A percentile compares a stretch with the other conserved stretches of the same genome.
Conservation (phyloP, 92 coral and sea anemone species). For the Palythoa grandis region DNA sequence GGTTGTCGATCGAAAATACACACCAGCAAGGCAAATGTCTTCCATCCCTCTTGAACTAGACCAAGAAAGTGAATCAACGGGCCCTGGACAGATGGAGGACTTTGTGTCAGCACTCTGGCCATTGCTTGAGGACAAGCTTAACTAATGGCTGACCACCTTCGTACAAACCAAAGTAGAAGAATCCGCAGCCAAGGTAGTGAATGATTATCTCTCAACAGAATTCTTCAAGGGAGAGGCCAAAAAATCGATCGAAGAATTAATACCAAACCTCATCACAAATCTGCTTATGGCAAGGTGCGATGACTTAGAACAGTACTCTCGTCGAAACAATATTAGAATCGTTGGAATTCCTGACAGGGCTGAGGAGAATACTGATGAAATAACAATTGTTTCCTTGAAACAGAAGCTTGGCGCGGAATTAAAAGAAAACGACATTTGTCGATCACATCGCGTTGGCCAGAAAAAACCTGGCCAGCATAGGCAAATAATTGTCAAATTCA, state of each 20-base stretch:
- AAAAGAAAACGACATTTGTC: slow-evolving; percentile 23
- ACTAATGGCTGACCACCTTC: not conserved
- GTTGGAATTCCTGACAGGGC: not conserved
- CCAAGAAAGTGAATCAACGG: not conserved
- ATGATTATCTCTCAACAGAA: not conserved
- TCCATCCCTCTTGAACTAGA: not conserved
- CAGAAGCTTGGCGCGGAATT: not conserved
- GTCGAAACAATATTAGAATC: not conserved
- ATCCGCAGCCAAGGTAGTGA: slow-evolving; percentile 28
- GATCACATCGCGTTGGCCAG: slow-evolving; percentile 13
- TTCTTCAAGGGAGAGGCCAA: slow-evolving; percentile 3
- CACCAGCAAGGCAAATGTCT: not conserved
- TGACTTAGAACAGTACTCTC: not conserved
- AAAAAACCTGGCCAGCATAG: slow-evolving; percentile 38
- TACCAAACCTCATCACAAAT: not conserved
- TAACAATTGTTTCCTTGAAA: not conserved
- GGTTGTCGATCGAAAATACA: not conserved
- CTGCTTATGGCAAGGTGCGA: not conserved
- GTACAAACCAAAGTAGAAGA: slow-evolving; percentile 25
- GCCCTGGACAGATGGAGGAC: not conserved
- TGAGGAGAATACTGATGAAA: not conserved
- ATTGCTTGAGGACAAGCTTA: not conserved
- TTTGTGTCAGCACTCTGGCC: not conserved
- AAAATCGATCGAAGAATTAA: not conserved
- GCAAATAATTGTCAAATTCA: slow-evolving; percentile 19